These are phyloP conservation scores for Bombus pascuorum DNA, from an alignment of 1,140 invertebrate species.

Conservation along the genomic window DNA sequence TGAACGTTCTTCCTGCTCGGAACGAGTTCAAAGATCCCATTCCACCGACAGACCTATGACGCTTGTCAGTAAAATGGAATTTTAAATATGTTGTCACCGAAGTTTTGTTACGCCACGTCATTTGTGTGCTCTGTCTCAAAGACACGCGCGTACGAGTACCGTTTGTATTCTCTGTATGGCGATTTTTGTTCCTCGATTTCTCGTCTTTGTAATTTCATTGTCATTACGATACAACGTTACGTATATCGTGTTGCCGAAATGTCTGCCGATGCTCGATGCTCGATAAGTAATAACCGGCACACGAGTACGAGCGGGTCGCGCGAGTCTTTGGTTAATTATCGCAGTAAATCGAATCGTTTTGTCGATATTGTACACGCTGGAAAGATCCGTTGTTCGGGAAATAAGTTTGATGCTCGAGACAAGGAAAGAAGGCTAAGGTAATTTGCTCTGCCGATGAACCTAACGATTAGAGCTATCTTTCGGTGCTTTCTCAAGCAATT, in stretches of 20 bases:
- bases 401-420: constrained; percentile 21
- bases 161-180: background rate
- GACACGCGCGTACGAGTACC: background rate
- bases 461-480: constrained; percentile 1
- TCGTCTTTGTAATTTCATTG: too few relatives aligned
- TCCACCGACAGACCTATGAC: constrained; percentile 22
- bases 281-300: constrained; percentile 22
- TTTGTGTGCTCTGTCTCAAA: constrained; percentile 36
- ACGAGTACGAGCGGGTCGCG: background rate
- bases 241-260: background rate
- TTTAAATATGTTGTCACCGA: constrained; percentile 43
- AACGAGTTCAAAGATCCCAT: constrained; percentile 54
- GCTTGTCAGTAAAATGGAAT: constrained; percentile 36
- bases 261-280: background rate
- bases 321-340: constrained; percentile 23
- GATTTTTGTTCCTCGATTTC: too few relatives aligned
- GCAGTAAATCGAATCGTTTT: constrained; percentile 9
- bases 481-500: background rate
- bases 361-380: background rate
- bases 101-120: constrained; percentile 32
- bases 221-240: too few relatives aligned
- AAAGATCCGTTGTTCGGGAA: constrained; percentile 8
- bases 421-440: background rate
- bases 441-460: constrained; percentile 1
- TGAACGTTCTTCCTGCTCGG: constrained; percentile 22